Evolutionary conservation across 2,888 invertebrate genomes (phyloP), one percentile per base, ranked within the genome.

Genomic region (Osmoderma eremita): DNA sequence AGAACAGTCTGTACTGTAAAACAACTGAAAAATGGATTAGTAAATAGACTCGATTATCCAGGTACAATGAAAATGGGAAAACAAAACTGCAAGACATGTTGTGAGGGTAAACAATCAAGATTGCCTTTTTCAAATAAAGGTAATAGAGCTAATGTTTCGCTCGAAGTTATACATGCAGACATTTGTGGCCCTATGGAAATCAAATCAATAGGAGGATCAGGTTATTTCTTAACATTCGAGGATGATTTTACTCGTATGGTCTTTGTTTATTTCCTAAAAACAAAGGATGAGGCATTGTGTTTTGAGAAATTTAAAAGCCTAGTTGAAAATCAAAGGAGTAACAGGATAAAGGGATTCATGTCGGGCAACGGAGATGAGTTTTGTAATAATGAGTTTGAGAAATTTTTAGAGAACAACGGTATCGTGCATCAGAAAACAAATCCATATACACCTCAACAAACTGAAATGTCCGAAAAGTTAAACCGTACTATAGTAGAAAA

Each of bases 371-470:
- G 74, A 10, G 65, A 67, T 18, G 73, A 74, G 48, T 74, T 70
- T 62, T 68, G 67, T 24, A 65, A 24, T 49, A 56, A 50, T 1
- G 49, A 70, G 12, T 73, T 78, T 66, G 70, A 76, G 24, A 68
- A 70, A 38, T 73, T 67, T 62, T 56, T 76, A 15, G 53, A 39
- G 38, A 50, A 62, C 1, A 63, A 70, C 63, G 79, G 76, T 2
- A 79, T 79, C n/a, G 17, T 74, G 0, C 76, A 78, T 63, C 76
- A 78, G 45, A 73, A 45, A 51, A 74, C 78, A 15, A 74, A 71
- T 24, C 68, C 74, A 2, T 75, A 75, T 48, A 75, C 75, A 5
- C 76, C 78, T 10, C 69, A 78, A 65, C 78, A 78, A 67, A 79
- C 78, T 72, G 78, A 78, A 2, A 54, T 69, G n/a, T 30, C 68